These are phyloP conservation scores for Encarsia formosa DNA, from an alignment of 2,888 invertebrate species.

Conservation along the genomic window DNA sequence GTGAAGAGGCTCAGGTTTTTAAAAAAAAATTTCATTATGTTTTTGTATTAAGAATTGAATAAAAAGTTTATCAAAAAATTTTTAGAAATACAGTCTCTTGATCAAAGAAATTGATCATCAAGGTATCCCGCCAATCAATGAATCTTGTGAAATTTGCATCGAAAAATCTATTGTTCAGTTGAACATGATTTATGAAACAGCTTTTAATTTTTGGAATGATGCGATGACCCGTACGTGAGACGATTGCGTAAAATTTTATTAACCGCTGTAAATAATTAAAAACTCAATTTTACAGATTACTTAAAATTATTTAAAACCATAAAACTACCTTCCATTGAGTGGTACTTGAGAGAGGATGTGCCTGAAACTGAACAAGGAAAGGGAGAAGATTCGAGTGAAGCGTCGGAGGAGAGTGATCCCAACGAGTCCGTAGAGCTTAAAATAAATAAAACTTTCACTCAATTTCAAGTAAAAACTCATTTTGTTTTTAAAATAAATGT, in stretches of 20 bases:
- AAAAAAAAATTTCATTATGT: no score
- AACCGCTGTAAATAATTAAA: neutral
- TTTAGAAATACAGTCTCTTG: no score
- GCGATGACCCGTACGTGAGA: constrained; percentile 9
- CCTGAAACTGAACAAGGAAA: constrained; percentile 1
- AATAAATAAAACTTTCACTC: constrained; percentile 9
- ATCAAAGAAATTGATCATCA: constrained; percentile 6
- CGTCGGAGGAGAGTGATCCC: neutral
- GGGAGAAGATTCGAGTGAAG: neutral
- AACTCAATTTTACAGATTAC: constrained; percentile 6
- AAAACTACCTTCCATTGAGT: constrained; percentile 15
- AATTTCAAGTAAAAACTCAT: constrained; percentile 14
- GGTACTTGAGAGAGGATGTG: constrained; percentile 4
- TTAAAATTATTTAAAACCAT: constrained; percentile 7
- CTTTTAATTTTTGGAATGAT: constrained; percentile 15
- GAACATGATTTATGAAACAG: neutral
- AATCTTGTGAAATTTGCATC: constrained; percentile 13
- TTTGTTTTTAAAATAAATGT: constrained; percentile 2
- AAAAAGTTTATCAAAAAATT: no score
- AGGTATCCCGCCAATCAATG: constrained; percentile 7
- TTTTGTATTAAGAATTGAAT: no score
- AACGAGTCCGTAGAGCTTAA: constrained; percentile 1
- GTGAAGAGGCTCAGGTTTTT: constrained; percentile 13
- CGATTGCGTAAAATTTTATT: neutral
- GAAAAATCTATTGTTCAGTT: constrained; percentile 7